Evolutionary conservation across 1,140 invertebrate genomes (phyloP).

Genomic region (Nomia melanderi): DNA sequence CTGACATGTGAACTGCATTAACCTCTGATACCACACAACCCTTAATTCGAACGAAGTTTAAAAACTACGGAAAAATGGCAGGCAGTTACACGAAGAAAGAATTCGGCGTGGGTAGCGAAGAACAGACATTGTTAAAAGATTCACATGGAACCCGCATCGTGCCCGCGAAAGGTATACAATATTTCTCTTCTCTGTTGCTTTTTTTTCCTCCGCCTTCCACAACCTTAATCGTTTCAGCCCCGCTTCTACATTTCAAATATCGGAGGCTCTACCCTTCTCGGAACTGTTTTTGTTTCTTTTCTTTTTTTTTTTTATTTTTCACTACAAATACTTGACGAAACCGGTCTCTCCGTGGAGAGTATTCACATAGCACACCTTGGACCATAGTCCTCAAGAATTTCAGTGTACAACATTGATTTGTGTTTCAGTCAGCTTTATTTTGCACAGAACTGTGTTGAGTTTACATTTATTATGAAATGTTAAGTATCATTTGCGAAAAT

Average conservation of each 20-base stretch:
- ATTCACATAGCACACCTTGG: conserved; percentile 6
- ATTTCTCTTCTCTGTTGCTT: background rate
- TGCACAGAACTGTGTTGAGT: background rate
- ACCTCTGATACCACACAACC: background rate
- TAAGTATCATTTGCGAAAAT: background rate
- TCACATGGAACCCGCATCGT: conserved; percentile 73
- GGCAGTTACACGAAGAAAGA: conserved; percentile 78
- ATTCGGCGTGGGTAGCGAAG: conserved; percentile 72
- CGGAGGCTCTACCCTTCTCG: conserved; percentile 22
- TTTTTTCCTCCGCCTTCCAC: background rate
- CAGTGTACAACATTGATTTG: conserved; percentile 14
- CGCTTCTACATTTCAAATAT: conserved; percentile 9
- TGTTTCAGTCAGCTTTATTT: conserved; percentile 2
- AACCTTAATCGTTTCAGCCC: background rate
- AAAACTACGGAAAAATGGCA: conserved; percentile 71
- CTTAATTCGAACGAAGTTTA: conserved; percentile 34
- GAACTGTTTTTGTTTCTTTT: conserved; percentile 17
- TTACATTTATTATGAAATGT: conserved; percentile 15
- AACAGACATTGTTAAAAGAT: conserved; percentile 76
- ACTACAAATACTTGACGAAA: conserved; percentile 38
- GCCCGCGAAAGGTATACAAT: conserved; percentile 70
- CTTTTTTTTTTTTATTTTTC: conserved; percentile 39
- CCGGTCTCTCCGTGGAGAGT: conserved; percentile 34
- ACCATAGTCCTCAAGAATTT: conserved; percentile 16
- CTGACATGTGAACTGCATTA: conserved; percentile 27